These are phyloP conservation scores for Lasioglossum figueresi DNA, from an alignment of 2,888 invertebrate species.

Conservation along the genomic window DNA sequence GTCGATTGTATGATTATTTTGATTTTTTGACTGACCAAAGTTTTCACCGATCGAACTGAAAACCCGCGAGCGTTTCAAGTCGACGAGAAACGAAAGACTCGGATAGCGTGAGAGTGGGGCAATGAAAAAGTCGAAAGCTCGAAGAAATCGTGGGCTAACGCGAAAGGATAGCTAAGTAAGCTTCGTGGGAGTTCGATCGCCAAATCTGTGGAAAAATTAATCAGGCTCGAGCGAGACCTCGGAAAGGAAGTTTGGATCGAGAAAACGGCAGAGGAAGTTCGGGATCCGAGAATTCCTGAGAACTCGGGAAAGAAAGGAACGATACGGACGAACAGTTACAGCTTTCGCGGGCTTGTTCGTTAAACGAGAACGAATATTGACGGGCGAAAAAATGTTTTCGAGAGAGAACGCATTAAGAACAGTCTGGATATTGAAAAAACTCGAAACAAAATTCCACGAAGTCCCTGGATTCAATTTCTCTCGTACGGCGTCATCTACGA, in stretches of 20 bases:
- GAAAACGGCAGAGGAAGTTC: neutral
- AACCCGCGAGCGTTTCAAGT: neutral
- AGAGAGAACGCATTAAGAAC: neutral
- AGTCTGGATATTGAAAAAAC: neutral
- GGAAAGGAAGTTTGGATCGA: neutral
- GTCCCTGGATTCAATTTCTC: neutral
- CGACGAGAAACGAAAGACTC: neutral
- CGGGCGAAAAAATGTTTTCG: neutral
- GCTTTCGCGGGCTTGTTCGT: neutral
- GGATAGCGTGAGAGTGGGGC: neutral
- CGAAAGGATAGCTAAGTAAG: neutral
- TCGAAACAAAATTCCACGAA: neutral
- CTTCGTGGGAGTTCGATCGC: neutral
- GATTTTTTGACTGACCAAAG: neutral
- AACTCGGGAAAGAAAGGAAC: neutral
- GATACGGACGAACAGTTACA: neutral
- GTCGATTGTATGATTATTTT: no score
- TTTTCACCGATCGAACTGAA: neutral
- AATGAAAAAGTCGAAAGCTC: neutral
- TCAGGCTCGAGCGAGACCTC: neutral
- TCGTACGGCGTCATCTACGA: neutral
- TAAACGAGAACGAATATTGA: neutral
- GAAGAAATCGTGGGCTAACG: neutral
- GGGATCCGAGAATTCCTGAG: neutral
- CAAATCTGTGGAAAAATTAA: slow-evolving; percentile 6